These are phyloP conservation scores for Melospiza georgiana DNA, from an alignment of 2,113 vertebrate species.

Conservation along the genomic window DNA sequence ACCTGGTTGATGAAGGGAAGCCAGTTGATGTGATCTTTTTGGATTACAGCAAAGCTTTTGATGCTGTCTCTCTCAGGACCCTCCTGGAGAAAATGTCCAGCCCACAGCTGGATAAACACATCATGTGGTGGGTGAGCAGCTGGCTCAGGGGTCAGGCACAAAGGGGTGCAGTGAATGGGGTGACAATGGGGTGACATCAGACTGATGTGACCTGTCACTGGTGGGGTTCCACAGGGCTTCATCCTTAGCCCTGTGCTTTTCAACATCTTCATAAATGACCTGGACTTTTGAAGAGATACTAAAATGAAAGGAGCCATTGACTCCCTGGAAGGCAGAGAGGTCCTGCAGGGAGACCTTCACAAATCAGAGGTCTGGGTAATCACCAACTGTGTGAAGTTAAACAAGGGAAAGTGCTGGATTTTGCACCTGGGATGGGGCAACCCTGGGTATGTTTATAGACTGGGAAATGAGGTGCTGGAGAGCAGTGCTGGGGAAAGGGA, in stretches of 20 bases:
- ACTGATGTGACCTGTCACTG: neutral
- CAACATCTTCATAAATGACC: accelerated
- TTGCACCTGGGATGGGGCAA: neutral
- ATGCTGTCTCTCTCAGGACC: neutral
- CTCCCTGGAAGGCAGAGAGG: neutral
- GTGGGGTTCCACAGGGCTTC: neutral
- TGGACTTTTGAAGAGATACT: neutral
- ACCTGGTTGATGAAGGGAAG: neutral
- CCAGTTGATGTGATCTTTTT: neutral
- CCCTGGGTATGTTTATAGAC: neutral
- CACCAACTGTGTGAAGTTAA: neutral
- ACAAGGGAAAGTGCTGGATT: neutral
- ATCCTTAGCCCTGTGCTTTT: neutral
- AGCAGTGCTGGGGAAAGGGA: neutral
- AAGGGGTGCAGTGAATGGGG: neutral
- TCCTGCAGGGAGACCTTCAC: neutral
- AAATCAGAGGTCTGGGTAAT: neutral
- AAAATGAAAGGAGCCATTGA: neutral
- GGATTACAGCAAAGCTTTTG: accelerated
- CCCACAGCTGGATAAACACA: neutral
- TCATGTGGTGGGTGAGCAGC: neutral
- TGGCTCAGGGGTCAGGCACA: neutral
- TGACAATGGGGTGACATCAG: neutral
- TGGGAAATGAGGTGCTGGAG: neutral
- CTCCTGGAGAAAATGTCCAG: neutral